Percentiles rank a stretch among this genome's conserved stretches.
These are phyloP conservation scores for Chloroclystis v-ata DNA, from an alignment of 2,888 invertebrate species.

Conservation along the genomic window DNA sequence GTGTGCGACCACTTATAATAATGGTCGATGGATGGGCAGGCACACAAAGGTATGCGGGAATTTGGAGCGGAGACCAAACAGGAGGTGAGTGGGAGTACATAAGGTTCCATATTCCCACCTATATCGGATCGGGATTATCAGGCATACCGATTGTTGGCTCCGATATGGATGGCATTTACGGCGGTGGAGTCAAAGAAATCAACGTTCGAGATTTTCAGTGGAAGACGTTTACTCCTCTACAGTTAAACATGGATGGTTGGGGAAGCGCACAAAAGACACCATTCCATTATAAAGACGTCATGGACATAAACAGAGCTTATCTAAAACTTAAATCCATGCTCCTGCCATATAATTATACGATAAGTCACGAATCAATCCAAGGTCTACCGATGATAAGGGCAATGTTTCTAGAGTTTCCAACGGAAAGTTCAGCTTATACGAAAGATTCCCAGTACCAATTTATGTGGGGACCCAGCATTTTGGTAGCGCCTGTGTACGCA, in stretches of 20 bases:
- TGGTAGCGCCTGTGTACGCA: slow-evolving; percentile 63
- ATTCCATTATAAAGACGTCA: slow-evolving; percentile 56
- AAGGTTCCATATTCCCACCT: slow-evolving; percentile 69
- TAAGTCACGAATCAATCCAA: slow-evolving; percentile 51
- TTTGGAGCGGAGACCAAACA: slow-evolving; percentile 68
- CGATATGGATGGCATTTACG: slow-evolving; percentile 70
- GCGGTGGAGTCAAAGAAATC: slow-evolving; percentile 51
- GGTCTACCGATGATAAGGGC: slow-evolving; percentile 66
- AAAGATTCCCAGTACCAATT: slow-evolving; percentile 66
- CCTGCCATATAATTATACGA: slow-evolving; percentile 66
- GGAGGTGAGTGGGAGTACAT: slow-evolving; percentile 73
- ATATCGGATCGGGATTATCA: slow-evolving; percentile 64
- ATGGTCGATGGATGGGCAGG: slow-evolving; percentile 73
- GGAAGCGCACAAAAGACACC: slow-evolving; percentile 60
- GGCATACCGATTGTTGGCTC: slow-evolving; percentile 64
- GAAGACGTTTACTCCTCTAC: slow-evolving; percentile 69
- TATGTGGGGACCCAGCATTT: slow-evolving; percentile 69
- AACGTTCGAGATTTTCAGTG: slow-evolving; percentile 69
- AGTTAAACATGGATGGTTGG: slow-evolving; percentile 73
- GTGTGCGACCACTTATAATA: slow-evolving; percentile 54
- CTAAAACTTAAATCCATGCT: slow-evolving; percentile 66
- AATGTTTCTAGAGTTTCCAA: slow-evolving; percentile 65
- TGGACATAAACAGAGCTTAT: slow-evolving; percentile 59
- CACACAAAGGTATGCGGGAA: slow-evolving; percentile 61
- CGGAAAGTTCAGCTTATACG: slow-evolving; percentile 49